These are phyloP conservation scores for Cephus pygmeus DNA, from an alignment of 2,888 invertebrate species.

Conservation along the genomic window DNA sequence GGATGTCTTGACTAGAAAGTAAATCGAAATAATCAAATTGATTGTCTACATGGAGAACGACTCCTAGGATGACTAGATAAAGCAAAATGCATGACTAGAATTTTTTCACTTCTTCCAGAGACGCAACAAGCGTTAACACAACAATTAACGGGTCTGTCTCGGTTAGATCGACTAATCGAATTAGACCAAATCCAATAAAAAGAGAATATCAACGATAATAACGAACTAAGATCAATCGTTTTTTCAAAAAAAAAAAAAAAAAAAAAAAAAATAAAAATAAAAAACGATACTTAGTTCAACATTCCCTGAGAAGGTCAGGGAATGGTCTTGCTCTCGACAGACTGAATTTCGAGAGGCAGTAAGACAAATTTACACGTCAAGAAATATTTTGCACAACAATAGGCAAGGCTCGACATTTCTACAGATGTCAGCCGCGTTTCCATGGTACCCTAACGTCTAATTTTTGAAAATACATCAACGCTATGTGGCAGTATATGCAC, in stretches of 20 bases:
- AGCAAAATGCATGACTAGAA: not conserved
- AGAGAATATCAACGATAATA: constrained; percentile 11
- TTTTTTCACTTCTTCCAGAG: not conserved
- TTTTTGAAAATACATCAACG: not conserved
- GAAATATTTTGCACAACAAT: not conserved
- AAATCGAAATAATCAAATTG: not conserved
- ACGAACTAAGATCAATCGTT: constrained; percentile 12
- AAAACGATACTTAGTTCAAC: constrained; percentile 14
- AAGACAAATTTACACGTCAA: not conserved
- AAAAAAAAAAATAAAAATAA: constrained; percentile 4
- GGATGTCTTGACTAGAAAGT: constrained; percentile 37
- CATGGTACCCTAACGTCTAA: not conserved
- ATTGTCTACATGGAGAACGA: not conserved
- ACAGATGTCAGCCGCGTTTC: not conserved
- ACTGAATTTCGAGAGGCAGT: not conserved
- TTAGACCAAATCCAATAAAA: constrained; percentile 6
- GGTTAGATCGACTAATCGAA: constrained; percentile 36
- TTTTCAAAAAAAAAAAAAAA: not conserved
- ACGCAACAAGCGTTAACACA: not conserved
- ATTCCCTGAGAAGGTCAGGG: not conserved
- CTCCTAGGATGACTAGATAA: not conserved
- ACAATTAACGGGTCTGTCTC: constrained; percentile 21
- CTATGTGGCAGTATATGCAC: constrained; percentile 1
- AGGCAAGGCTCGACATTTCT: not conserved
- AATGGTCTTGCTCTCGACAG: not conserved